Conservation (phyloP, 2,888 invertebrate species). For the Dilophus febrilis region DNA sequence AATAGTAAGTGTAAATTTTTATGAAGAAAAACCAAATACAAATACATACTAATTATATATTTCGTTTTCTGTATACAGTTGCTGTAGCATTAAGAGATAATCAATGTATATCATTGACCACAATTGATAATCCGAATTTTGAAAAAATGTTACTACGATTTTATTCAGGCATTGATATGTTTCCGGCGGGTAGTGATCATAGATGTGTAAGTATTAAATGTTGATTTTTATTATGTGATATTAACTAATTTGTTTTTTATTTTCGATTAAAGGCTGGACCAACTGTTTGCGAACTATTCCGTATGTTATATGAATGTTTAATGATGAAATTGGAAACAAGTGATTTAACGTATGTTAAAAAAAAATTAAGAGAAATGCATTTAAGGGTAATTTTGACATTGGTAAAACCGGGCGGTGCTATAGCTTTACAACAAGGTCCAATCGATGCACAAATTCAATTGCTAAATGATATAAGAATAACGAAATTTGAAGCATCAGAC, state of each 20-base stretch:
- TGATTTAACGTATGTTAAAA: conserved; percentile 35
- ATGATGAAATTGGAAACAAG: conserved; percentile 47
- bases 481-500: conserved; percentile 46
- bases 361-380: conserved; percentile 34
- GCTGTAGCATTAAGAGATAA: conserved; percentile 14
- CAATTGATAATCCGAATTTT: conserved; percentile 44
- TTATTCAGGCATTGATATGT: conserved; percentile 43
- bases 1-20: neutral
- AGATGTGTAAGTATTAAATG: conserved; percentile 22
- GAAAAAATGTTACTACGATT: conserved; percentile 45
- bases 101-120: conserved; percentile 12
- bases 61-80: conserved; percentile 19
- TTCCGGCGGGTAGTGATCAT: conserved; percentile 25
- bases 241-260: neutral
- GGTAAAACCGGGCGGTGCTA: conserved; percentile 46
- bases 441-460: conserved; percentile 60
- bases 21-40: neutral
- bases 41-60: conserved; percentile 1
- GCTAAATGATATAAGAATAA: conserved; percentile 44
- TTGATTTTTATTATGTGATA: too few relatives aligned
- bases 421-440: conserved; percentile 47
- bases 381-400: conserved; percentile 55
- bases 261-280: conserved; percentile 45
- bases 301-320: conserved; percentile 50
- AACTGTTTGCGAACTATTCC: conserved; percentile 52